Evolutionary conservation across 2,888 invertebrate genomes (phyloP), one percentile per base, ranked within the genome.

Genomic region (Terebella lapidaria): DNA sequence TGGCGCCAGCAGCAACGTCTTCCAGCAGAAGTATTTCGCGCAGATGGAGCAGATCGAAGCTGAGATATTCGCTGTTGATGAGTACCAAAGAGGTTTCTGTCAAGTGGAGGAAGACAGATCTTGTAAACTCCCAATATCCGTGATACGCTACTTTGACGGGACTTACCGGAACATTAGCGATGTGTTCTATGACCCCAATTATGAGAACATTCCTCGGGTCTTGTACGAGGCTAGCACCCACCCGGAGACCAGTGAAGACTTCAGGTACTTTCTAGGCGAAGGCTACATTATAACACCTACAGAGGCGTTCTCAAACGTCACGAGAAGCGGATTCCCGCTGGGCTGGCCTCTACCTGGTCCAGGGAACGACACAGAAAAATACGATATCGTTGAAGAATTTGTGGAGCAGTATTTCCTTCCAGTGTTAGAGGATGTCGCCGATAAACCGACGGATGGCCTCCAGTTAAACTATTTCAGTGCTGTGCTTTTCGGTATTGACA

Each of bases 61-160:
- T 10, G 25, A 49, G 5, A 10, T 65, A 10, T 60, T 58, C 27
- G 55, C 56, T 35, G 22, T 53, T 10, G 46, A 30, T n/a, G 42
- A 58, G 10, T 67, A 64, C 54, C 59, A 61, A 47, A 28, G 15
- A 18, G 51, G 54, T 4, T 57, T 53, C 35, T 67, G 67, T 52
- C 54, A 63, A 10, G 29, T 67, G 18, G 49, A 60, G 18, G 22
- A n/a, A 3, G 25, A 30, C 1, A n/a, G 28, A 22, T 24, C 26
- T 1, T 68, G 68, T 46, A 35, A 35, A 2, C n/a, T 24, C 30
- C 66, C 67, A 3, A 57, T 28, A 20, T 68, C 67, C 4, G 27
- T 68, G 15, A 20, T 69, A 2, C 57, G 69, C 10, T 70, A 58
- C 52, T 69, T 69, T 29, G 69, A 69, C 45, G 69, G 69, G 15